Percentiles rank a stretch among this genome's conserved stretches.
Evolutionary conservation across 1,140 invertebrate genomes (phyloP).

Genomic region (Stegodyphus mimosarum): DNA sequence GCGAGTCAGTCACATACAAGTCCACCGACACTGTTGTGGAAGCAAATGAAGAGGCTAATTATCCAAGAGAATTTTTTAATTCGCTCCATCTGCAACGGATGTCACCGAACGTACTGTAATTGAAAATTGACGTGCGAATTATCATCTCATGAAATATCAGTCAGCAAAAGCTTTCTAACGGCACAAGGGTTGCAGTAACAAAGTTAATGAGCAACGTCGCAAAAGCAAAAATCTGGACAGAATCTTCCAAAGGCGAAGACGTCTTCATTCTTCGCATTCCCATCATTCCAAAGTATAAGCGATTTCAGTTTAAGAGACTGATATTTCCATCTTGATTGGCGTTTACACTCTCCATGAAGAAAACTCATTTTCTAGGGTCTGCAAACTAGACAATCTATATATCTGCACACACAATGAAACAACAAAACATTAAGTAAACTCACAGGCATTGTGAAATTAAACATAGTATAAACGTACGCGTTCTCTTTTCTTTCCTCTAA

Average conservation of each 20-base stretch:
- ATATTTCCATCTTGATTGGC: constrained; percentile 69
- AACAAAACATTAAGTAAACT: too few relatives aligned
- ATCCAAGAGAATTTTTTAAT: constrained; percentile 68
- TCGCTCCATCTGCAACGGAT: constrained; percentile 65
- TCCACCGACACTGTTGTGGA: not conserved
- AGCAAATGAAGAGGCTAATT: constrained; percentile 63
- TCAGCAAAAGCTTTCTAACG: constrained; percentile 49
- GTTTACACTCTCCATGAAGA: constrained; percentile 66
- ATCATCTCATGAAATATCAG: constrained; percentile 59
- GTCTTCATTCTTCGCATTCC: constrained; percentile 40
- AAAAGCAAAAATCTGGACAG: constrained; percentile 48
- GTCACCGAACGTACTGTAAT: constrained; percentile 63
- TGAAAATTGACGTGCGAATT: constrained; percentile 61
- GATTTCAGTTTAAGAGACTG: constrained; percentile 32
- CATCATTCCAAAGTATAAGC: constrained; percentile 32
- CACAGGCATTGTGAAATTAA: too few relatives aligned
- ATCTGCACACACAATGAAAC: too few relatives aligned
- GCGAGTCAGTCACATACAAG: constrained; percentile 7
- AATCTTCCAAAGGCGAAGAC: constrained; percentile 49
- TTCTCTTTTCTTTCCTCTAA: too few relatives aligned
- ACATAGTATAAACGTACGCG: too few relatives aligned
- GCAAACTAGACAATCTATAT: constrained; percentile 31
- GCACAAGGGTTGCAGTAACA: constrained; percentile 66
- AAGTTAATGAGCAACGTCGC: constrained; percentile 66
- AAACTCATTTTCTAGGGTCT: constrained; percentile 64